A percentile compares a stretch with the other conserved stretches of the same genome.
Evolutionary conservation across 2,888 invertebrate species (phyloP).

Genomic region (Oscheius sp.): DNA sequence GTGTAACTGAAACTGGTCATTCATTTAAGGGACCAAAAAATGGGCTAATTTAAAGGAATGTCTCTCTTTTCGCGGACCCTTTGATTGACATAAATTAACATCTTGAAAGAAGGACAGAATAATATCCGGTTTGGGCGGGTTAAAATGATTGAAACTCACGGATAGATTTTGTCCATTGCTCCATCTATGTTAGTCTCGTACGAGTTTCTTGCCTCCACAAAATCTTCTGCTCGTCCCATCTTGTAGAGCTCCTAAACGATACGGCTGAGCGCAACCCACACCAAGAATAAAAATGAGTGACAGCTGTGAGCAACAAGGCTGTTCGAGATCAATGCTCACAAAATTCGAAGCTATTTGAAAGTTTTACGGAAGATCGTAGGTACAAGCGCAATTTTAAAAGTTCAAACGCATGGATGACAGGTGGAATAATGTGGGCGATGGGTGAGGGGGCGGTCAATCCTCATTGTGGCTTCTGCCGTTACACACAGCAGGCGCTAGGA

Average conservation of each 20-base stretch:
- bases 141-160: conserved; percentile 3
- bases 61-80: no score
- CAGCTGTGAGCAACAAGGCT: conserved; percentile 15
- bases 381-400: not conserved
- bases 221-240: conserved; percentile 34
- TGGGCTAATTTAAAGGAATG: no score
- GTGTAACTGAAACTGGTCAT: conserved; percentile 37
- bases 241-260: no score
- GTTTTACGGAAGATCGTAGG: not conserved
- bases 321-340: conserved; percentile 15
- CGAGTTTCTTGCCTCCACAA: conserved; percentile 33
- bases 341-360: not conserved
- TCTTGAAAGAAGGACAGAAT: no score
- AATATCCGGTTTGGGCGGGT: no score
- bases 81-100: no score
- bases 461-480: conserved; percentile 29
- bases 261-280: not conserved
- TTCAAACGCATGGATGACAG: not conserved
- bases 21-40: no score
- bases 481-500: conserved; percentile 23
- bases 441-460: conserved; percentile 23
- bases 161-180: conserved; percentile 21
- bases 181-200: conserved; percentile 40
- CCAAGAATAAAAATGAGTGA: conserved; percentile 17
- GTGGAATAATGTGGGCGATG: conserved; percentile 9